A percentile compares a stretch with the other conserved stretches of the same genome.
phyloP scores from a whole-genome alignment of 2,888 invertebrate species.

The Acrobeloides nanus region DNA sequence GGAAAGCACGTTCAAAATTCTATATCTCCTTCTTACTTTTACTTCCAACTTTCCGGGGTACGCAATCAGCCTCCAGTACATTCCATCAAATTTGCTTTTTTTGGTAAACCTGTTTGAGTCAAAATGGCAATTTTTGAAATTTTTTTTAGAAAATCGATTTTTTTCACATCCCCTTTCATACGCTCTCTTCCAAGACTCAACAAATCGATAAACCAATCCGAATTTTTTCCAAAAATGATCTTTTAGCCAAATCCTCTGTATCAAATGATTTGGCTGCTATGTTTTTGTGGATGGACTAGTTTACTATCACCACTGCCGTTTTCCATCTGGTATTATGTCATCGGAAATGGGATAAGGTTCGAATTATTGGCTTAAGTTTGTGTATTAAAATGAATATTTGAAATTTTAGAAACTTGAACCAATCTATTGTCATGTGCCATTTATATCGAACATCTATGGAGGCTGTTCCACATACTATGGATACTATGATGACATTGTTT shows the following conservation, averaged over 20 bases:
- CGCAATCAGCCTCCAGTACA: too few relatives aligned
- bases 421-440: slow-evolving; percentile 50
- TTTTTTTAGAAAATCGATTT: too few relatives aligned
- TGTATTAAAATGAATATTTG: slow-evolving; percentile 10
- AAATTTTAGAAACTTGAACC: slow-evolving; percentile 38
- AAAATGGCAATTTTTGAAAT: too few relatives aligned
- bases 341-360: slow-evolving; percentile 43
- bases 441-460: slow-evolving; percentile 50
- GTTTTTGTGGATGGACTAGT: slow-evolving; percentile 48
- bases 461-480: slow-evolving; percentile 45
- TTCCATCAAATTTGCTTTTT: too few relatives aligned
- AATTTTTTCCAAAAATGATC: too few relatives aligned
- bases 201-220: too few relatives aligned
- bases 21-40: too few relatives aligned
- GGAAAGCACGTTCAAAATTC: background rate
- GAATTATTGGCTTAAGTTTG: background rate
- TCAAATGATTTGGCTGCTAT: slow-evolving; percentile 51
- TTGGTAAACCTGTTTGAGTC: too few relatives aligned
- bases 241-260: slow-evolving; percentile 50
- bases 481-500: slow-evolving; percentile 52
- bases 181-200: too few relatives aligned
- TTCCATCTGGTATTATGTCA: slow-evolving; percentile 50
- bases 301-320: slow-evolving; percentile 48
- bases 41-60: too few relatives aligned
- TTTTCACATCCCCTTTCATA: too few relatives aligned